These are phyloP conservation scores for Chromoteleia sp. DNA, from an alignment of 2,888 invertebrate species.

Conservation along the genomic window DNA sequence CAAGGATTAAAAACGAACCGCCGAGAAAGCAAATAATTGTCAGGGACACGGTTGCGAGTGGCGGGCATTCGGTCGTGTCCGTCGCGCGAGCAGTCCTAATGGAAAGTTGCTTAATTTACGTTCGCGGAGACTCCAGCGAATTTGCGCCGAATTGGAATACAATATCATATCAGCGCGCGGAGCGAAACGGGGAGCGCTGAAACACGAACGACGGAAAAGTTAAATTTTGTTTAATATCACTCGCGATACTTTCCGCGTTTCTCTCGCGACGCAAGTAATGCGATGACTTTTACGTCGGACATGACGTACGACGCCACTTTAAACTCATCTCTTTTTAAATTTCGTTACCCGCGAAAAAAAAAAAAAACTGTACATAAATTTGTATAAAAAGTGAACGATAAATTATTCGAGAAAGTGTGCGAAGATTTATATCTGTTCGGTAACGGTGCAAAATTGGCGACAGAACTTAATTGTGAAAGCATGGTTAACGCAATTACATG, in stretches of 20 bases:
- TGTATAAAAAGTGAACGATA: too few relatives aligned
- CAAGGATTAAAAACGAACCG: constrained; percentile 43
- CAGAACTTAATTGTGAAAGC: too few relatives aligned
- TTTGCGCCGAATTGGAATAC: constrained; percentile 31
- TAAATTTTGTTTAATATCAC: constrained; percentile 35
- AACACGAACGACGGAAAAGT: constrained; percentile 33
- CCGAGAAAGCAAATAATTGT: constrained; percentile 42
- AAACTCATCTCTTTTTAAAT: neutral
- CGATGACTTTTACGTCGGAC: constrained; percentile 1
- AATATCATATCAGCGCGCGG: constrained; percentile 19
- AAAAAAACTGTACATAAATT: too few relatives aligned
- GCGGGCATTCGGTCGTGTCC: constrained; percentile 32
- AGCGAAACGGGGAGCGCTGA: constrained; percentile 7
- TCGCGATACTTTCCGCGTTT: neutral
- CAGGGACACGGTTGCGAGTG: constrained; percentile 13
- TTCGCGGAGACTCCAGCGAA: neutral
- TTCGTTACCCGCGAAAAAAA: too few relatives aligned
- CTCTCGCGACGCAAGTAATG: constrained; percentile 11
- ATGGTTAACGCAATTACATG: too few relatives aligned
- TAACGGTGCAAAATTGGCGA: too few relatives aligned
- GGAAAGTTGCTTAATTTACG: constrained; percentile 50
- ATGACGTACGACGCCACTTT: neutral
- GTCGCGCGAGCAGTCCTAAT: constrained; percentile 21
- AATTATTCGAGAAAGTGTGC: too few relatives aligned
- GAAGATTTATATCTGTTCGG: too few relatives aligned